Evolutionary conservation across 1,140 invertebrate genomes (phyloP).

Genomic region (Nasonia giraulti): DNA sequence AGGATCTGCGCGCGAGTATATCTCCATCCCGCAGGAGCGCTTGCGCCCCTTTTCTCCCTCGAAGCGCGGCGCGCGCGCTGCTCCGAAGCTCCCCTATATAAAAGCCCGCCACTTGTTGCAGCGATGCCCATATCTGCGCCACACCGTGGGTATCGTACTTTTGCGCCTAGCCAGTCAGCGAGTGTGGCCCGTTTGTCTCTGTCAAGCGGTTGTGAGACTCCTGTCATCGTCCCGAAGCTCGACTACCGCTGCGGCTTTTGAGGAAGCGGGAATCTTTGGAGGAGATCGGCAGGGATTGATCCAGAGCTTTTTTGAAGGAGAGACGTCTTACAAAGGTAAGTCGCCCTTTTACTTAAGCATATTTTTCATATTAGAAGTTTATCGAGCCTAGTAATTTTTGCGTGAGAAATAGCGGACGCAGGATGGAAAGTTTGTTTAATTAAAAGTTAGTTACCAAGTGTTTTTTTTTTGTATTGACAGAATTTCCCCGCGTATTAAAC

Average conservation of each 20-base stretch:
- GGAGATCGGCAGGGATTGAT: neutral
- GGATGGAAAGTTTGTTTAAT: neutral
- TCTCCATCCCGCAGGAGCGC: constrained; percentile 40
- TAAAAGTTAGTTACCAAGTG: neutral
- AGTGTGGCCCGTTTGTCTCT: neutral
- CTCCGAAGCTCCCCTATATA: constrained; percentile 62
- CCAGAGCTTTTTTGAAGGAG: neutral
- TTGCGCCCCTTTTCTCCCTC: constrained; percentile 39
- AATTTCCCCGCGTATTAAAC: neutral
- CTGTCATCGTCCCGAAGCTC: neutral
- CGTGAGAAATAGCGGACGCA: neutral
- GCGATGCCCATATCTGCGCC: constrained; percentile 68
- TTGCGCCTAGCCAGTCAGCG: constrained; percentile 52
- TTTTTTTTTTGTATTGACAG: neutral
- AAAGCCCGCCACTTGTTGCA: constrained; percentile 73
- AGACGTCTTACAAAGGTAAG: neutral
- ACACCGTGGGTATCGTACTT: constrained; percentile 61
- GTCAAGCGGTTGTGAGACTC: neutral
- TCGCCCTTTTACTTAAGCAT: neutral
- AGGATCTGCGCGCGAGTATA: neutral
- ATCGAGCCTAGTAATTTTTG: neutral
- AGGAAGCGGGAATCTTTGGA: constrained; percentile 39
- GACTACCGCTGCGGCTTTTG: constrained; percentile 10
- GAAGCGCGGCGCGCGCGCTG: neutral
- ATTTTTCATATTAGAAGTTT: neutral